phyloP scores from a whole-genome alignment of 1,140 invertebrate species.

The Neodiprion fabricii region DNA sequence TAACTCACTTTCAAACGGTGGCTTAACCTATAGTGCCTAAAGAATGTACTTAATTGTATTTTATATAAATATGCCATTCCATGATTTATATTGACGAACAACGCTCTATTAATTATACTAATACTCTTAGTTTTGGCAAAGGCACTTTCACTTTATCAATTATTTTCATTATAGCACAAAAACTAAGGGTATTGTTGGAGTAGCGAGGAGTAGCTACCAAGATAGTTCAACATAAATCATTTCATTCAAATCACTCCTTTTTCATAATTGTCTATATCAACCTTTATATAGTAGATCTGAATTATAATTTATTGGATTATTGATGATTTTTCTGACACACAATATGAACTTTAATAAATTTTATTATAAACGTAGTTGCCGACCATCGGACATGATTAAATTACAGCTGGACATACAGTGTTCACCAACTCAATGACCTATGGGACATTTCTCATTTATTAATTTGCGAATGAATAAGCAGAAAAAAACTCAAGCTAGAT shows the following conservation, averaged over 20 bases:
- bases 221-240: neutral
- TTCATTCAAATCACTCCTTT: neutral
- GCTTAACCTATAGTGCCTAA: no score
- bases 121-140: conserved; percentile 42
- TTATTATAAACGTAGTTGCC: no score
- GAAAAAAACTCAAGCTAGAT: no score
- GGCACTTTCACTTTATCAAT: conserved; percentile 51
- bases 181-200: neutral
- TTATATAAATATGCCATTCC: conserved; percentile 6
- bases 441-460: no score
- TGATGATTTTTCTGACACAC: no score
- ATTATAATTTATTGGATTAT: no score
- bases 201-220: neutral
- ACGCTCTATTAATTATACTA: conserved; percentile 27
- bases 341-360: no score
- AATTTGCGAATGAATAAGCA: no score
- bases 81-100: conserved; percentile 13
- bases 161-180: conserved; percentile 10
- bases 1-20: no score
- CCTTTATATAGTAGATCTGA: neutral
- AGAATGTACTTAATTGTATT: conserved; percentile 2
- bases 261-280: neutral
- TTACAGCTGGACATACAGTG: no score
- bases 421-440: no score
- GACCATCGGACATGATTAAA: no score